phyloP scores from a whole-genome alignment of 2,797 vertebrate species.

The Pyrocephalus nanus region DNA sequence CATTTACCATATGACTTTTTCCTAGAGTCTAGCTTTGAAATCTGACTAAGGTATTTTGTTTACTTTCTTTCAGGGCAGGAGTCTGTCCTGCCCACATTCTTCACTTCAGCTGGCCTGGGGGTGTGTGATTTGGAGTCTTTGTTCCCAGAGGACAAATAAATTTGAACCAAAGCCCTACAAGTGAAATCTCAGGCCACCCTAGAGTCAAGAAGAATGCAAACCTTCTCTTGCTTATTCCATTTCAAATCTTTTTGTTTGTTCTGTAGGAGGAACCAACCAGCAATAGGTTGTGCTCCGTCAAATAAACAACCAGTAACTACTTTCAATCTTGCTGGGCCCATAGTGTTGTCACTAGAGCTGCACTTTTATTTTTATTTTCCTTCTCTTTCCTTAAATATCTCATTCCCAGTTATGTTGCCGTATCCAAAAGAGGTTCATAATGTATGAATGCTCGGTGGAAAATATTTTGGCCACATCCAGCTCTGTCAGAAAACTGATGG shows the following conservation, averaged over 20 bases:
- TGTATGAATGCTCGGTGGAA: not conserved
- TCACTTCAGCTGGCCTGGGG: not conserved
- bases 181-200: not conserved
- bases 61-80: not conserved
- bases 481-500: not conserved
- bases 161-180: not conserved
- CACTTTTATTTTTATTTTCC: not conserved
- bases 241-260: not conserved
- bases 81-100: not conserved
- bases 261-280: not conserved
- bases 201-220: not conserved
- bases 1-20: not conserved
- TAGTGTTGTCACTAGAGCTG: fast-evolving
- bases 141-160: fast-evolving
- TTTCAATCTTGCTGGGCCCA: not conserved
- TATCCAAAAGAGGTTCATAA: not conserved
- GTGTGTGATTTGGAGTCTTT: not conserved
- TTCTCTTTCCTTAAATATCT: not conserved
- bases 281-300: not conserved
- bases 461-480: not conserved
- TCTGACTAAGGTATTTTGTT: not conserved
- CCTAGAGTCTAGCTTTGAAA: not conserved
- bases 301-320: not conserved
- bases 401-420: not conserved
- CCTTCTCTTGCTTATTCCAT: not conserved